These are phyloP conservation scores for Misgurnus anguillicaudatus DNA, from an alignment of 2,113 vertebrate species.

Conservation along the genomic window DNA sequence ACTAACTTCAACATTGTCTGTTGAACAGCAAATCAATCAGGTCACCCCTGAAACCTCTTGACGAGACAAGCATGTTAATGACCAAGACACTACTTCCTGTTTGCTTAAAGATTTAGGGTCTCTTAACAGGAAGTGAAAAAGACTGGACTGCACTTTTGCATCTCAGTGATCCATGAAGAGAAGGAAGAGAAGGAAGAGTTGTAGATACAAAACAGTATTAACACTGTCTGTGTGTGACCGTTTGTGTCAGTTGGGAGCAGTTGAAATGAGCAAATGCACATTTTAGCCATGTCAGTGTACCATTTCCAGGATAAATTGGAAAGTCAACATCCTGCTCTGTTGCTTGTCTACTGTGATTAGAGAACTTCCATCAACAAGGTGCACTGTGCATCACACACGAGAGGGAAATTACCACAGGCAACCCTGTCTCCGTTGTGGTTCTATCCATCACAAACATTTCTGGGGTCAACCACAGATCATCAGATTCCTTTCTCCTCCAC, in stretches of 20 bases:
- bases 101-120: constrained; percentile 14
- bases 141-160: constrained; percentile 36
- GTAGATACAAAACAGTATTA: constrained; percentile 18
- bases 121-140: constrained; percentile 29
- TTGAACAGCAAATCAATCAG: constrained; percentile 37
- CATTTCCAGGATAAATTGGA: constrained; percentile 25
- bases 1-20: background rate
- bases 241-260: constrained; percentile 38
- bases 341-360: constrained; percentile 17
- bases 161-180: constrained; percentile 40
- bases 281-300: constrained; percentile 12
- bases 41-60: constrained; percentile 12
- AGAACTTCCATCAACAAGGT: constrained; percentile 24
- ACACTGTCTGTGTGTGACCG: constrained; percentile 35
- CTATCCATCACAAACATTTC: constrained; percentile 8
- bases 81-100: constrained; percentile 41
- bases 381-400: constrained; percentile 9
- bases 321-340: constrained; percentile 28
- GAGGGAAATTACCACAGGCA: background rate
- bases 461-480: background rate
- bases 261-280: background rate
- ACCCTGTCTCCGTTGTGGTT: background rate
- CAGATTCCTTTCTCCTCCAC: background rate
- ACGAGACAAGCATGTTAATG: constrained; percentile 38
- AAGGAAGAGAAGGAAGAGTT: background rate